Evolutionary conservation across 1,140 invertebrate genomes (phyloP).

Genomic region (fruit fly (Drosophila melanogaster)): DNA sequence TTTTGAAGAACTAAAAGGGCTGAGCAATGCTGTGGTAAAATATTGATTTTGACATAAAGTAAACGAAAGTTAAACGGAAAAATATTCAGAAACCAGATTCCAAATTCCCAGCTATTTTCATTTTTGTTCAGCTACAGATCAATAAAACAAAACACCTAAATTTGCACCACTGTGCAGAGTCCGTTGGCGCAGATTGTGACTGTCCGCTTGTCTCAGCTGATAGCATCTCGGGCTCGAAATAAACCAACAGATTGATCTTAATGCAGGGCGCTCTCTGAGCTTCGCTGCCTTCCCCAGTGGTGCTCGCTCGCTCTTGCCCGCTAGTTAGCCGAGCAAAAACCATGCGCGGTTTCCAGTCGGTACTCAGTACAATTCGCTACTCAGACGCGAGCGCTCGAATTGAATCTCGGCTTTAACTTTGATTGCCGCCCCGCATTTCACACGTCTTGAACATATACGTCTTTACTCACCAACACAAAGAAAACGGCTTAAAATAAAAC

Average conservation of each 20-base stretch:
- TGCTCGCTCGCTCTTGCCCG: slow-evolving; percentile 7
- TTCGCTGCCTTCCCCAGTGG: not conserved
- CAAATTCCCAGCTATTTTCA: too few species aligned
- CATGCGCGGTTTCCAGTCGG: slow-evolving; percentile 18
- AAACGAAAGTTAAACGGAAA: too few species aligned
- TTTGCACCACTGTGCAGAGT: slow-evolving; percentile 41
- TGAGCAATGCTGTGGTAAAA: not conserved
- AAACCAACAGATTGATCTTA: slow-evolving; percentile 56
- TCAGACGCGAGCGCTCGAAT: slow-evolving; percentile 58
- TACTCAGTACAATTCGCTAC: slow-evolving; percentile 68
- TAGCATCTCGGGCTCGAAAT: slow-evolving; percentile 36
- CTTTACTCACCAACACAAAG: slow-evolving; percentile 55
- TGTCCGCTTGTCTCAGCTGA: slow-evolving; percentile 31
- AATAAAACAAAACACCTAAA: not conserved
- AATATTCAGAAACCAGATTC: too few species aligned
- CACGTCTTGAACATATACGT: slow-evolving; percentile 16
- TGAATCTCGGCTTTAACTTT: slow-evolving; percentile 56
- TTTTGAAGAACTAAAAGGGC: not conserved
- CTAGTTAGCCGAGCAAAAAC: slow-evolving; percentile 60
- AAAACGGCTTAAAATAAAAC: slow-evolving; percentile 60
- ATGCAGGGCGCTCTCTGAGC: slow-evolving; percentile 49
- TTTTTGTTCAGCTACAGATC: too few species aligned
- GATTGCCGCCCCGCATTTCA: slow-evolving; percentile 8
- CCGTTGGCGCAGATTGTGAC: slow-evolving; percentile 28
- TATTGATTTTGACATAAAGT: too few species aligned